Evolutionary conservation across 2,113 vertebrate genomes (phyloP), one percentile per base, ranked within the genome.

Genomic region (Heteronetta atricapilla): DNA sequence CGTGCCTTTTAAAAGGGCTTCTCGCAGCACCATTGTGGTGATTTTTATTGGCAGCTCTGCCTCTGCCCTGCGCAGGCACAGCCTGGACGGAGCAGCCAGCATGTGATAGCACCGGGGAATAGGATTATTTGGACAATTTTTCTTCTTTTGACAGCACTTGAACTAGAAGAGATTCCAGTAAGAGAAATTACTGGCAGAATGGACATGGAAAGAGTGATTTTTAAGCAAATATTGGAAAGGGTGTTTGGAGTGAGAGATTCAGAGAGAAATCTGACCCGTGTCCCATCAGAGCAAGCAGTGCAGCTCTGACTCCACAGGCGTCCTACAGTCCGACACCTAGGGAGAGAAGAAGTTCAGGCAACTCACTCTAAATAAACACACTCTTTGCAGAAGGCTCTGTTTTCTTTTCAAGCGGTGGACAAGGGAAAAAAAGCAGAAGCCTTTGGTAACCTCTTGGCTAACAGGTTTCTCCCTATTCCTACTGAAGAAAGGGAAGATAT

Each of bases 141-240:
- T 95, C 88, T 93, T 92, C 79, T 78, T 93, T 90, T 90, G 73
- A 92, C 88, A 86, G 58, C 36, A 66, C 70, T 96, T 93, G 36
- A 90, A 53, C 66, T 68, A 69, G n/a, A 50, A 69, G 55, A 83
- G 42, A 78, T 90, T 95, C 82, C 77, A 92, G 80, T 86, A 93
- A 90, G 76, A 93, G 73, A 89, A 90, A 69, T 89, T 93, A 69
- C 73, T 88, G 90, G 86, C 82, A 94, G 73, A 86, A 75, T 58
- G 48, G 90, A 88, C 34, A 28, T 34, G 88, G 93, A 95, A 96
- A 95, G 64, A 89, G 79, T 83, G 85, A 91, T 91, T 73, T 82
- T 12, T 5, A 88, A 86, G 69, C 59, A 94, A 95, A 76, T 92
- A 93, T 53, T 84, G 66, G 38, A 90, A 34, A 86, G 21, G 4